These are phyloP conservation scores for Limnodromus scolopaceus DNA, from an alignment of 2,797 vertebrate genomes.

Conservation along the genomic window DNA sequence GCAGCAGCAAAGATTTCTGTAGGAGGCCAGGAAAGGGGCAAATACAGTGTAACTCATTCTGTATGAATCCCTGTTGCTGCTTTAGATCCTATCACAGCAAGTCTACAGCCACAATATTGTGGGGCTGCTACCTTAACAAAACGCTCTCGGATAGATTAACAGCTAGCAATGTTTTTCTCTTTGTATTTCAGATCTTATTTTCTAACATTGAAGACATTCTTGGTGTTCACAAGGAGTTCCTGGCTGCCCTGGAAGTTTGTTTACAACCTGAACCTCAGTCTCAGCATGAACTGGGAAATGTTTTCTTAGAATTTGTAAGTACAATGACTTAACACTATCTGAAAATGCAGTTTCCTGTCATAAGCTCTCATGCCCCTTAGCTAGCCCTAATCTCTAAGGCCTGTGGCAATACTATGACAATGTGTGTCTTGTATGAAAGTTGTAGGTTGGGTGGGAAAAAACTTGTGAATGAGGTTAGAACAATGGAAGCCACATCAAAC, in stretches of 20 bases:
- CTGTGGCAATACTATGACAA: neutral
- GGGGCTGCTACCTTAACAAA: neutral
- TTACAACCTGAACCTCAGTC: constrained; percentile 94
- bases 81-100: neutral
- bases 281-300: constrained; percentile 91
- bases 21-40: neutral
- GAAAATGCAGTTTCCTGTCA: constrained; percentile 76
- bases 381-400: constrained; percentile 65
- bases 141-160: neutral
- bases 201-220: constrained; percentile 98
- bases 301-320: constrained; percentile 98
- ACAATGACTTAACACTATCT: constrained; percentile 55
- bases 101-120: neutral
- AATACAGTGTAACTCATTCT: neutral
- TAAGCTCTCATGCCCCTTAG: constrained; percentile 15
- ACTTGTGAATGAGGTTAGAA: constrained; percentile 43
- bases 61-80: neutral
- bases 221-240: constrained; percentile 91
- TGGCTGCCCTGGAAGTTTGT: constrained; percentile 88
- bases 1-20: neutral
- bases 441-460: constrained; percentile 78
- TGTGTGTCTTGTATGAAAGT: constrained; percentile 57
- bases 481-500: neutral
- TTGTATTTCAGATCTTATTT: constrained; percentile 90
- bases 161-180: neutral